These are phyloP conservation scores for Plebejus argus DNA, from an alignment of 2,888 invertebrate genomes.

Conservation along the genomic window DNA sequence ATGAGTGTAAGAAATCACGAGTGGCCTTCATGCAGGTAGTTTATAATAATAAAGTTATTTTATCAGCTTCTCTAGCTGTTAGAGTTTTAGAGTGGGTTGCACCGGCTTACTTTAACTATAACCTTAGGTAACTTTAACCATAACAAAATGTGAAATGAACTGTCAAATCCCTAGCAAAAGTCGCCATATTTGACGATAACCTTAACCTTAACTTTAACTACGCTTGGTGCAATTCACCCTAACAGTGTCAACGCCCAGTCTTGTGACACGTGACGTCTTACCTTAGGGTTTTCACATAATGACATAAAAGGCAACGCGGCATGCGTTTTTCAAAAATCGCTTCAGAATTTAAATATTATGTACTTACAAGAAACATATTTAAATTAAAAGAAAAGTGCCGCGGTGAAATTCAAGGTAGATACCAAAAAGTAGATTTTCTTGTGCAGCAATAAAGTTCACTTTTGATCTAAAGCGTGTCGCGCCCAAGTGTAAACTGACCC, in stretches of 20 bases:
- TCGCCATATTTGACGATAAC: too few species aligned
- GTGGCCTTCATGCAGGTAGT: not conserved
- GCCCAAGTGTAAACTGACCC: not conserved
- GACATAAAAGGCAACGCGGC: not conserved
- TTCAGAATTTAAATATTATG: too few species aligned
- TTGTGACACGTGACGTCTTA: not conserved
- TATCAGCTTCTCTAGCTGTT: not conserved
- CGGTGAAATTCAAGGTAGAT: too few species aligned
- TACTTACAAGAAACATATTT: too few species aligned
- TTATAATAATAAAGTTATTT: conserved; percentile 1
- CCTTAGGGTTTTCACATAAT: not conserved
- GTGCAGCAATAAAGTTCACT: not conserved
- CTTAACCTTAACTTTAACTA: too few species aligned
- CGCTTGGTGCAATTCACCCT: too few species aligned
- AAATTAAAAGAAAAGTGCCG: too few species aligned
- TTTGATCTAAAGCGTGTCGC: not conserved
- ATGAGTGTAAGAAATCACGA: conserved; percentile 5
- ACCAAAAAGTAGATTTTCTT: not conserved
- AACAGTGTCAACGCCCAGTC: conserved; percentile 17
- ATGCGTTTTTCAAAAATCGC: not conserved
- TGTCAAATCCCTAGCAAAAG: too few species aligned
- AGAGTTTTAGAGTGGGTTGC: too few species aligned
- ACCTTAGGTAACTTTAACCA: too few species aligned
- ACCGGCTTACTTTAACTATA: too few species aligned
- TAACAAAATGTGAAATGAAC: too few species aligned